A percentile compares a stretch with the other conserved stretches of the same genome.
Evolutionary conservation across 2,888 invertebrate genomes (phyloP).

Genomic region (Drosophila differens): DNA sequence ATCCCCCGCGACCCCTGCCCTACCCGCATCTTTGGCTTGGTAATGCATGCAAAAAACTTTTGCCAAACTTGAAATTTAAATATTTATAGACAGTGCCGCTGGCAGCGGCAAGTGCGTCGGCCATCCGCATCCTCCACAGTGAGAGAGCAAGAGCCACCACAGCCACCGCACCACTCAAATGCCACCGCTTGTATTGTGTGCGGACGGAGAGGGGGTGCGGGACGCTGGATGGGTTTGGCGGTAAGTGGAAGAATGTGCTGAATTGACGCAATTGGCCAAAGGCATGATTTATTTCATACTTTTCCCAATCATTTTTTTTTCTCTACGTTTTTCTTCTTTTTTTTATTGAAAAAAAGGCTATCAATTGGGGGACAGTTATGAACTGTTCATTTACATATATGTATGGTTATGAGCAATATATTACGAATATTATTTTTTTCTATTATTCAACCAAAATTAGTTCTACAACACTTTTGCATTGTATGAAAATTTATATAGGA

Average conservation of each 20-base stretch:
- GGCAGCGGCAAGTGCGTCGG: conserved; percentile 63
- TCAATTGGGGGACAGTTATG: conserved; percentile 51
- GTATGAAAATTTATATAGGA: not conserved
- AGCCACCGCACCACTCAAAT: conserved; percentile 19
- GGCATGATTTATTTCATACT: conserved; percentile 83
- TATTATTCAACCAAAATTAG: not conserved
- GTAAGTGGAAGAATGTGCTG: conserved; percentile 68
- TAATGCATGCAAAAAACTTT: conserved; percentile 82
- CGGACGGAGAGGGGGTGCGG: not conserved
- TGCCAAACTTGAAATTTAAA: conserved; percentile 81
- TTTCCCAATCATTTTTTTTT: conserved; percentile 42
- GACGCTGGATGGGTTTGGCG: not conserved
- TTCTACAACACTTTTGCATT: not conserved
- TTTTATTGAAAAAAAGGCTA: conserved; percentile 37
- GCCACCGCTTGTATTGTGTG: conserved; percentile 37
- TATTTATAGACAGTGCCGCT: conserved; percentile 80
- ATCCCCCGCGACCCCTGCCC: not conserved
- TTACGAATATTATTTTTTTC: not conserved
- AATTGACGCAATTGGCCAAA: conserved; percentile 83
- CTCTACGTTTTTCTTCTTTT: not conserved
- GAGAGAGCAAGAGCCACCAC: conserved; percentile 23
- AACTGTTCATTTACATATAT: conserved; percentile 16
- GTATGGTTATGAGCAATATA: not conserved
- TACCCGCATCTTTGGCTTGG: conserved; percentile 38
- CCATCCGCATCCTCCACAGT: conserved; percentile 34